These are phyloP conservation scores for Catagonus wagneri DNA, from an alignment of 2,113 vertebrate species.

Conservation along the genomic window DNA sequence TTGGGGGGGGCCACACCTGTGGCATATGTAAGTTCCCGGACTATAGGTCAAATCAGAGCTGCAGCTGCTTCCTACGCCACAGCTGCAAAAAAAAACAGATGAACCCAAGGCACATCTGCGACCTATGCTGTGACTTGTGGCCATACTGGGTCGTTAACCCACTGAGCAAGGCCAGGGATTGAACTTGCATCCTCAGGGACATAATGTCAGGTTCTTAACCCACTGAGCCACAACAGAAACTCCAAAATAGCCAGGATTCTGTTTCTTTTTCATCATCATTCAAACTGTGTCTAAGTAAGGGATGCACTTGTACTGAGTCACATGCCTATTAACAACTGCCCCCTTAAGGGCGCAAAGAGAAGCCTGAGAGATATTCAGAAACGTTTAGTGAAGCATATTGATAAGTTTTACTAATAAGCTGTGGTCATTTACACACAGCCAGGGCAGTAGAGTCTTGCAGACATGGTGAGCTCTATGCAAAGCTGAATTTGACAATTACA, in stretches of 20 bases:
- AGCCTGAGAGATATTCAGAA: not conserved
- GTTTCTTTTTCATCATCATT: not conserved
- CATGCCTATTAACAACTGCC: not conserved
- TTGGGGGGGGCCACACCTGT: too few relatives aligned
- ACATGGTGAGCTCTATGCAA: not conserved
- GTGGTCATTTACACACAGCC: not conserved
- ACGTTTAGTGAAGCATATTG: not conserved
- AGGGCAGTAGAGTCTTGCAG: not conserved
- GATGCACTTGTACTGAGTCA: not conserved
- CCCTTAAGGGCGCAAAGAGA: not conserved
- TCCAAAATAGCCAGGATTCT: not conserved
- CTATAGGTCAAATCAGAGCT: too few relatives aligned
- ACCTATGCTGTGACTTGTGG: too few relatives aligned
- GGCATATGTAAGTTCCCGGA: too few relatives aligned
- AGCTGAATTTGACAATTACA: not conserved
- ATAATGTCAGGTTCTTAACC: too few relatives aligned
- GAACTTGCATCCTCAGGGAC: too few relatives aligned
- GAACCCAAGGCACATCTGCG: too few relatives aligned
- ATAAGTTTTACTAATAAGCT: not conserved
- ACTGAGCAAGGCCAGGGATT: too few relatives aligned
- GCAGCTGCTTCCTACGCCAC: too few relatives aligned
- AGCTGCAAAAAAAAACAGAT: too few relatives aligned
- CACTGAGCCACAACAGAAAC: too few relatives aligned
- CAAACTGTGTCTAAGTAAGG: not conserved
- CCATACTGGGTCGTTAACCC: too few relatives aligned